Conservation (phyloP, 23 tunicate genomes). For the Botrylloides violaceus region DNA sequence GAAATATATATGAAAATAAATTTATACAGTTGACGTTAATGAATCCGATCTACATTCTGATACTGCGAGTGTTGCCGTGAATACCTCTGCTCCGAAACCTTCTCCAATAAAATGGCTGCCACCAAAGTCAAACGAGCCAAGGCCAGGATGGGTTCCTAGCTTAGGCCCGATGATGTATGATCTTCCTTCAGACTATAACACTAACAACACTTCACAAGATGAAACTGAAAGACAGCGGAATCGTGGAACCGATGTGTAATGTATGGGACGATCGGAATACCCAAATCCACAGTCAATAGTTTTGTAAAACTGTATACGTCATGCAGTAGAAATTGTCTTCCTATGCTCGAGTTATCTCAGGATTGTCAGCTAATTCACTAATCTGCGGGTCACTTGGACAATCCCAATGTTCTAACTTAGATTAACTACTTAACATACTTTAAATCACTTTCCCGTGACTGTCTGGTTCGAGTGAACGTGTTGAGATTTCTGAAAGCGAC, state of each 20-base stretch:
- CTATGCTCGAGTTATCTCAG: too few relatives aligned
- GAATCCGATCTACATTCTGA: slow-evolving; percentile 1
- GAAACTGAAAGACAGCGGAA: background rate
- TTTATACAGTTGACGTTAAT: slow-evolving; percentile 3
- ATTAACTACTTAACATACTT: too few relatives aligned
- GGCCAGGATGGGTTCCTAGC: slow-evolving; percentile 93
- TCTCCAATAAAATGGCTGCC: slow-evolving; percentile 82
- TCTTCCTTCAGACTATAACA: slow-evolving; percentile 9
- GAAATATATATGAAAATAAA: background rate
- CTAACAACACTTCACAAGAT: background rate
- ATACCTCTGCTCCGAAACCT: background rate
- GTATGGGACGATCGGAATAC: too few relatives aligned
- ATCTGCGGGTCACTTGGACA: too few relatives aligned
- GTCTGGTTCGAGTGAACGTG: too few relatives aligned
- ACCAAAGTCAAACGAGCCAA: slow-evolving; percentile 39
- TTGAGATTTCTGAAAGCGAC: too few relatives aligned
- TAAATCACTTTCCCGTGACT: too few relatives aligned
- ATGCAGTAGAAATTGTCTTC: too few relatives aligned
- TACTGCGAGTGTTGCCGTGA: background rate
- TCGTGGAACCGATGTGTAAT: background rate
- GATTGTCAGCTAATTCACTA: too few relatives aligned
- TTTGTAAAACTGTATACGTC: too few relatives aligned
- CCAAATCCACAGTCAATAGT: too few relatives aligned
- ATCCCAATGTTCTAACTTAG: too few relatives aligned
- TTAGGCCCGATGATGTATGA: slow-evolving; percentile 87